Evolutionary conservation across 2,113 vertebrate genomes (phyloP).

Genomic region (Nothoprocta pentlandii): DNA sequence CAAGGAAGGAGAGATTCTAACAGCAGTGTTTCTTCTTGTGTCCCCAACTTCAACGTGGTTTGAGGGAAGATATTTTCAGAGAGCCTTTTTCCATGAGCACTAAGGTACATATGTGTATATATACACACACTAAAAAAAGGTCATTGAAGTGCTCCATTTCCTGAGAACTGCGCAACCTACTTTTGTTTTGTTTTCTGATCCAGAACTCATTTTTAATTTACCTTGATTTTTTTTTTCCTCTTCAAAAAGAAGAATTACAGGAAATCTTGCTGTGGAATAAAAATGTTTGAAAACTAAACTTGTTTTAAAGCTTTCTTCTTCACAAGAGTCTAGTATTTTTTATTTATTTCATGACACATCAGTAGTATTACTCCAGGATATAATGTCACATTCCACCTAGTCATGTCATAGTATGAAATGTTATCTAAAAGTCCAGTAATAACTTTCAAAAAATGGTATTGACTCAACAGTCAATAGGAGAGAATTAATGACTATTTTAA

Average conservation of each 20-base stretch:
- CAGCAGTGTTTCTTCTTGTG: background rate
- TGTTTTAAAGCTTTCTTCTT: background rate
- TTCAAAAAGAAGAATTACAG: background rate
- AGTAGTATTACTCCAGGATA: background rate
- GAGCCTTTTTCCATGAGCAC: background rate
- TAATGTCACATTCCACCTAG: background rate
- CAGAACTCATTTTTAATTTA: background rate
- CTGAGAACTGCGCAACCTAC: background rate
- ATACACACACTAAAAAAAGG: background rate
- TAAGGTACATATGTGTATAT: background rate
- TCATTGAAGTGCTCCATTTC: background rate
- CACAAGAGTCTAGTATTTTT: background rate
- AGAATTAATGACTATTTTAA: background rate
- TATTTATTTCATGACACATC: background rate
- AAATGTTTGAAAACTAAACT: background rate
- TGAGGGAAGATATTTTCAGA: background rate
- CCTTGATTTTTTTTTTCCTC: background rate
- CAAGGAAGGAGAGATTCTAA: background rate
- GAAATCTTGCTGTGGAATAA: background rate
- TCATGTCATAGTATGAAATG: background rate
- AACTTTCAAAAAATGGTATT: background rate
- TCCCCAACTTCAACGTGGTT: background rate
- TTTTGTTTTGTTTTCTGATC: background rate
- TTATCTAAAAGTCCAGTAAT: background rate
- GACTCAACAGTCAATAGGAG: background rate